phyloP scores from a whole-genome alignment of 30 jellyfish, hydroid and myxozoan species.

The Rhopilema esculentum region DNA sequence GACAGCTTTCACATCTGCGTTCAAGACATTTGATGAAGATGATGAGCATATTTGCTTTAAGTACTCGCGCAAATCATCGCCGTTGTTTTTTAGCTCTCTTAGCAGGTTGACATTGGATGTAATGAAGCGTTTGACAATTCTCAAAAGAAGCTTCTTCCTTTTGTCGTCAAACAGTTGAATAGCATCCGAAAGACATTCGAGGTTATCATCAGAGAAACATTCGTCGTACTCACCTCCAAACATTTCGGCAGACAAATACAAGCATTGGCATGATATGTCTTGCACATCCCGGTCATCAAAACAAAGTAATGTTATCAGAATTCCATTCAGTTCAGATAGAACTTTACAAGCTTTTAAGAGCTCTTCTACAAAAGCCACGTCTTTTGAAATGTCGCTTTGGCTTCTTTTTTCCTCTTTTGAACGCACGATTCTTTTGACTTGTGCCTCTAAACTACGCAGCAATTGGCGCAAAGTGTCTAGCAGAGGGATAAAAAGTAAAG shows the following conservation, averaged over 20 bases:
- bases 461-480: conserved; percentile 82
- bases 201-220: conserved; percentile 79
- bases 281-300: conserved; percentile 87
- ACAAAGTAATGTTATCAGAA: conserved; percentile 76
- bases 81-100: conserved; percentile 10
- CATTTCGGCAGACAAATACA: conserved; percentile 91
- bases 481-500: conserved; percentile 68
- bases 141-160: conserved; percentile 74
- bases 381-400: background rate
- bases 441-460: conserved; percentile 68
- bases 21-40: conserved; percentile 5
- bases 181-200: conserved; percentile 77
- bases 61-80: conserved; percentile 17
- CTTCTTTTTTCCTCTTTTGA: conserved; percentile 56
- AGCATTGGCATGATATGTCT: conserved; percentile 90
- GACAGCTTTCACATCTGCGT: conserved; percentile 43
- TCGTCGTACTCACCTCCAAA: conserved; percentile 90
- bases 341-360: conserved; percentile 55
- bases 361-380: conserved; percentile 74
- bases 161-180: conserved; percentile 51
- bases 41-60: conserved; percentile 22
- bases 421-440: conserved; percentile 78
- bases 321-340: conserved; percentile 83
- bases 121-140: conserved; percentile 75
- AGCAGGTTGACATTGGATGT: conserved; percentile 60